These are phyloP conservation scores for Chironomus riparius DNA, from an alignment of 2,888 invertebrate genomes.

Conservation along the genomic window DNA sequence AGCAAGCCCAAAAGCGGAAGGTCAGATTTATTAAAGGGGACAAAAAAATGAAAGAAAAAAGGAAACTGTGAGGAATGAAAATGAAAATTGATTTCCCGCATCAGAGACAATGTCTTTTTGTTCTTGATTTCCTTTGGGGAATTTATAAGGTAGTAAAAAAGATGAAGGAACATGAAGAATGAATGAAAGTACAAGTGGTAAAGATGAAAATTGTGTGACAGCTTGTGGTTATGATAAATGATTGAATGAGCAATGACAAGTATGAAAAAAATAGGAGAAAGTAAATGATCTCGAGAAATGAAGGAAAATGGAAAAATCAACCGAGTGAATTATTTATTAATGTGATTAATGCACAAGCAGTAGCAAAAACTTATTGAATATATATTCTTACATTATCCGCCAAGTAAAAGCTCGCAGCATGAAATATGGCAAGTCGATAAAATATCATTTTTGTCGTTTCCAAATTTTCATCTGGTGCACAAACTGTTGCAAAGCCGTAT, in stretches of 20 bases:
- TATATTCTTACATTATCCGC: conserved; percentile 40
- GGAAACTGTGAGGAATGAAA: not conserved
- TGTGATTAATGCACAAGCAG: not conserved
- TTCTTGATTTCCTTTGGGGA: not conserved
- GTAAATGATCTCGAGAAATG: no score
- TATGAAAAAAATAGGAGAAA: not conserved
- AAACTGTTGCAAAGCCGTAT: conserved; percentile 42
- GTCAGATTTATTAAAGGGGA: not conserved
- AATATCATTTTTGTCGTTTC: conserved; percentile 41
- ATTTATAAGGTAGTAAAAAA: not conserved
- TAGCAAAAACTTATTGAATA: no score
- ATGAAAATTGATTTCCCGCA: conserved; percentile 7
- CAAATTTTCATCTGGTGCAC: conserved; percentile 40
- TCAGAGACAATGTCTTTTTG: not conserved
- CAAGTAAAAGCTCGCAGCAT: conserved; percentile 44
- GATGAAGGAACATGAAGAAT: not conserved
- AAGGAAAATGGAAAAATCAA: not conserved
- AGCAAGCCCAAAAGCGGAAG: no score
- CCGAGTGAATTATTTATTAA: not conserved
- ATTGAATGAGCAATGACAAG: not conserved
- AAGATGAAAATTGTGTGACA: not conserved
- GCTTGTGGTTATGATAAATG: conserved; percentile 7
- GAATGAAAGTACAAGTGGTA: not conserved
- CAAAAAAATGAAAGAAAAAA: not conserved
- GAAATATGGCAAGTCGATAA: conserved; percentile 43